Base-by-base conservation (phyloP, 2,113 vertebrate species). In the Tachysurus vachellii region DNA sequence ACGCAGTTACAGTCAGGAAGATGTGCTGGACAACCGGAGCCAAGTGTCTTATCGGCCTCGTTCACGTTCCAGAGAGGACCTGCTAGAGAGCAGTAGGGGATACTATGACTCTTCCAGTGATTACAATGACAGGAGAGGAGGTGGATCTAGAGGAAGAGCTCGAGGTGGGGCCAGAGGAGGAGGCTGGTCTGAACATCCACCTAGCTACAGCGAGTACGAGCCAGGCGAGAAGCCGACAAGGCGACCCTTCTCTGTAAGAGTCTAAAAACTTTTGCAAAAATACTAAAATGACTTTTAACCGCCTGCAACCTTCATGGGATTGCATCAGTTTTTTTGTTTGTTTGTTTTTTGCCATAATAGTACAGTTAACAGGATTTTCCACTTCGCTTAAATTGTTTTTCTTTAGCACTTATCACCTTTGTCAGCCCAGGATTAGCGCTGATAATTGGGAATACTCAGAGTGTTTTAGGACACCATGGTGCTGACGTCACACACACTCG, bases 21-120 rank as follows among this genome's bases (percentile, higher is more conserved):
- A 92, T 0, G 92, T 93, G 0, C 93, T 96, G 9, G 96, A 97
- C 7, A 90, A 62, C 4, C 89, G 61, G 1, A 50, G 90, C 28
- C 93, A 14, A 1, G 89, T 23, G 3, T 0, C 84, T 89, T 85
- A 88, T 7, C 93, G 90, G 0, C 91, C 93, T 26, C 93, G 94
- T 8, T 95, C 95, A 3, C 91, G 92, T 0, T 95, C 95, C 28
- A 92, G 92, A 36, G 95, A 95, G 53, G 94, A 94, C 85, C 90
- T 95, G 47, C 91, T 94, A 23, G 93, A 93, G 0, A 36, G 42
- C 26, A 26, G 50, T 16, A 64, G 91, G 86, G 96, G 94, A 1
- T 98, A 97, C 0, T 97, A 96, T 96, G 97, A 96, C 92, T 99
- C 98, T 0, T 96, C 96, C 1, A 96, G 97, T 7, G 96, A 97